Conservation (phyloP, 2,797 vertebrate species). For the Liasis olivaceus region DNA sequence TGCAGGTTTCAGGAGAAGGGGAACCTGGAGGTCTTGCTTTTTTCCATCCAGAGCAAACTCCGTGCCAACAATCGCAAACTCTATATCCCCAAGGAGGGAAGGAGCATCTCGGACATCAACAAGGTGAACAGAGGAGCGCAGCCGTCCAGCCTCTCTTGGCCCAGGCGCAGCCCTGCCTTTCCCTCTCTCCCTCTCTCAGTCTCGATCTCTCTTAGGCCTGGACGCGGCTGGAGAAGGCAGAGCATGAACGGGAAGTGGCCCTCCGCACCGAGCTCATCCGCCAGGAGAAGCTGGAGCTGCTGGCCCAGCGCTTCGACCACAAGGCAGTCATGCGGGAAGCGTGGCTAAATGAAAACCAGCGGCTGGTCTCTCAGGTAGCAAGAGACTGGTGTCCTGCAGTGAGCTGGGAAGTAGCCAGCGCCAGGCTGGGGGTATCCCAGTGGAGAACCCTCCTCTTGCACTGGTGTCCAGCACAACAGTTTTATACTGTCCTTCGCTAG, state of each 20-base stretch:
- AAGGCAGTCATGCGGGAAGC: slow-evolving; percentile 94
- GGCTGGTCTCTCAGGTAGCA: slow-evolving; percentile 89
- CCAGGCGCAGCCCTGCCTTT: not conserved
- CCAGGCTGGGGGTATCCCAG: not conserved
- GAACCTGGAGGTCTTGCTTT: slow-evolving; percentile 94
- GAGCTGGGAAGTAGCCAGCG: not conserved
- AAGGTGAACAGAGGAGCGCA: slow-evolving; percentile 76
- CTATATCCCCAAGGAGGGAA: slow-evolving; percentile 89
- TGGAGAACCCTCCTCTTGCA: not conserved
- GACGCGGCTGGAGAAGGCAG: slow-evolving; percentile 90
- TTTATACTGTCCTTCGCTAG: not conserved
- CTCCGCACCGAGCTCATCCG: slow-evolving; percentile 91
- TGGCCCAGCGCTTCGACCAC: slow-evolving; percentile 94
- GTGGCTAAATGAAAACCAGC: slow-evolving; percentile 96
- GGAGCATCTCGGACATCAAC: slow-evolving; percentile 91
- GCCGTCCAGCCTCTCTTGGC: too few species aligned
- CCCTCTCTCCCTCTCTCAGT: too few species aligned
- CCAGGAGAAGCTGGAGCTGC: slow-evolving; percentile 93
- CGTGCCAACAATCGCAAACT: slow-evolving; percentile 92
- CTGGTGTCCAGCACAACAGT: too few species aligned
- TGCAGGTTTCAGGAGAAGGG: slow-evolving; percentile 95
- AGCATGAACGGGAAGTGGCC: slow-evolving; percentile 89
- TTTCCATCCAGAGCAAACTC: slow-evolving; percentile 97
- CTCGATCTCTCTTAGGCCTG: slow-evolving; percentile 78
- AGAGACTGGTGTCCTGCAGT: too few species aligned